Evolutionary conservation across 2,797 vertebrate genomes (phyloP), one percentile per base, ranked within the genome.

Genomic region (Sebastes steindachneri): DNA sequence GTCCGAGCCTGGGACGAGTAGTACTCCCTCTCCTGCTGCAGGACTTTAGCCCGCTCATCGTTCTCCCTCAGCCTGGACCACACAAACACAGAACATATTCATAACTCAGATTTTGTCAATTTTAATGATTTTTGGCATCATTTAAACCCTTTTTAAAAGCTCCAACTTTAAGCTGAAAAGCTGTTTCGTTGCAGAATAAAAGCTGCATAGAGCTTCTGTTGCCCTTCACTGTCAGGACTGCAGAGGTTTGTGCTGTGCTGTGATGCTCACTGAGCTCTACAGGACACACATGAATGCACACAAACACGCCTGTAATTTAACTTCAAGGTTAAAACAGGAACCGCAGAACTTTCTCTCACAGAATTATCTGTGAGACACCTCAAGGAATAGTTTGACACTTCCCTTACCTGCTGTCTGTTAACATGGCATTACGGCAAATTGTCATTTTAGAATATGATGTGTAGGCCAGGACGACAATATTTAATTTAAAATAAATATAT

Each of bases 1-100:
- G 96, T 95, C 75, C 87, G 94, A 0, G 98, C 97, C 93, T 99
- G 97, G 53, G 96, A 95, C 0, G 97, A 98, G 87, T 97, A 99
- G 90, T 96, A 99, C 84, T 98, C 97, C 0, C 96, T 93, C 92
- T 99, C 98, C 89, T 97, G 96, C 93, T 98, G 97, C 92, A 99
- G 94, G 1, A 96, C 95, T 60, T 88, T 88, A 0, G 97, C 96
- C 21, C 95, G 94, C 83, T 96, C 94, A 85, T 99, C 96, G 0
- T 98, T 99, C 86, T 98, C 96, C 88, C 91, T 95, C 88, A 99
- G 96, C 93, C 98, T 99, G 92, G 70, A 86, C 7, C 7, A 73
- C 25, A 74, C 0, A 9, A 12, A 63, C 45, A 7, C 3, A 0
- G 12, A 41, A n/a, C 37, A 37, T 17, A 2, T 5, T 26, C n/a